Percentiles rank a stretch among this genome's conserved stretches.
Conservation (phyloP, 2,797 vertebrate species). For the Xenops minutus region DNA sequence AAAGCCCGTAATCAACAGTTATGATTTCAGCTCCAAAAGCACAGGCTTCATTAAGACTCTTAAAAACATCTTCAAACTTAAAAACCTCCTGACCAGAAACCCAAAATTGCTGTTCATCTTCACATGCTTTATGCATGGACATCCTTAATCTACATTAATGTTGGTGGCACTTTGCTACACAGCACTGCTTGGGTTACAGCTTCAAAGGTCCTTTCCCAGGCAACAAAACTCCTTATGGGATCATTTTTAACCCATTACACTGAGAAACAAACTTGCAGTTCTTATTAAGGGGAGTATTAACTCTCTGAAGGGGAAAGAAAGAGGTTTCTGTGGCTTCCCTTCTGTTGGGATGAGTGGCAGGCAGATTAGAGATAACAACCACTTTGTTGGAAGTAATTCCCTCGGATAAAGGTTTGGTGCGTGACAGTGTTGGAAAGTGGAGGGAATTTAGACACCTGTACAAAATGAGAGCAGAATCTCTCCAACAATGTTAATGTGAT, state of each 20-base stretch:
- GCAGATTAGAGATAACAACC: conserved; percentile 38
- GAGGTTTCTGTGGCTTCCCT: not conserved
- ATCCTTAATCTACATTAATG: not conserved
- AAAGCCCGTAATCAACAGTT: not conserved
- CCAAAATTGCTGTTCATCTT: not conserved
- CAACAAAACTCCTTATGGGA: not conserved
- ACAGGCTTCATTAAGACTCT: not conserved
- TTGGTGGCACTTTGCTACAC: not conserved
- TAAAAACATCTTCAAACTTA: not conserved
- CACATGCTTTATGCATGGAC: not conserved
- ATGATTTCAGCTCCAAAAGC: not conserved
- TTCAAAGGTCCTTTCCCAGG: not conserved
- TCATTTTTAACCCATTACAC: conserved; percentile 16
- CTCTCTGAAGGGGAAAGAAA: not conserved
- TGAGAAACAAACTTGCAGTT: not conserved
- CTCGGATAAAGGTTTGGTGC: conserved; percentile 25
- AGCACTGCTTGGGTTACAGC: not conserved
- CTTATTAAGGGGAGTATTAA: not conserved
- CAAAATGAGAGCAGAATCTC: not conserved
- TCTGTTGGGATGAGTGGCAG: conserved; percentile 23
- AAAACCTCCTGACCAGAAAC: not conserved
- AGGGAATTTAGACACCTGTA: not conserved
- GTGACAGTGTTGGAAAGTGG: not conserved
- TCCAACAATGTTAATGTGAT: not conserved
- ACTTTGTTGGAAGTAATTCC: conserved; percentile 38